Conservation (phyloP, 2,888 invertebrate species). For the Melanostoma scalare region DNA sequence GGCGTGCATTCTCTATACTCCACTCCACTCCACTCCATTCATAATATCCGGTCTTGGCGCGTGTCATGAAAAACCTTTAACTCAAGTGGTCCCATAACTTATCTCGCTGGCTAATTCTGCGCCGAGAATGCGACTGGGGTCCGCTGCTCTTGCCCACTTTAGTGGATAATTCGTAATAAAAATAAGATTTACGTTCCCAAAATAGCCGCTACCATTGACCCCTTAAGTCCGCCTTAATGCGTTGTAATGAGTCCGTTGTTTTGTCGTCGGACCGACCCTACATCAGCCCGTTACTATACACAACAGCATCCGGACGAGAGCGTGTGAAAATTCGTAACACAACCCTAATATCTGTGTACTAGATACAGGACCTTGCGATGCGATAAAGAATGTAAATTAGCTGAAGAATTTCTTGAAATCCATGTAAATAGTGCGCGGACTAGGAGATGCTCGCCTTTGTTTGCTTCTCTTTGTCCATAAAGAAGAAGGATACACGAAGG, state of each 20-base stretch:
- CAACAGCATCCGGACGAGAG: constrained; percentile 5
- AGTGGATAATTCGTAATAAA: constrained; percentile 70
- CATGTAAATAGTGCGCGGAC: constrained; percentile 53
- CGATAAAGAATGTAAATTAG: constrained; percentile 69
- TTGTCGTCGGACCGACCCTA: constrained; percentile 3
- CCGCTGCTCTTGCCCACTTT: constrained; percentile 54
- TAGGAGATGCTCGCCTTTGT: constrained; percentile 33
- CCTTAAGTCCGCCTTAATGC: constrained; percentile 55
- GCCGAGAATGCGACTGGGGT: constrained; percentile 39
- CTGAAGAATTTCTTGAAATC: constrained; percentile 44
- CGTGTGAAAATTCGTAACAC: constrained; percentile 57
- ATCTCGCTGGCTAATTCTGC: constrained; percentile 48
- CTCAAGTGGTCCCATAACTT: constrained; percentile 65
- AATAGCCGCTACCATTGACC: constrained; percentile 66
- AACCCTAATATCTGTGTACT: constrained; percentile 37
- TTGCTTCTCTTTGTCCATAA: constrained; percentile 19
- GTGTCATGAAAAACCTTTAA: constrained; percentile 51
- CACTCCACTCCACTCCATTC: background rate
- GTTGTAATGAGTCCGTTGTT: constrained; percentile 64
- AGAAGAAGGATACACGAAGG: constrained; percentile 6
- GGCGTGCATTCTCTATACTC: background rate
- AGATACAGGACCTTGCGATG: constrained; percentile 45
- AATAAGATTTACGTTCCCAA: constrained; percentile 68
- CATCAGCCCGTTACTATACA: constrained; percentile 1
- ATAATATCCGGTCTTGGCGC: constrained; percentile 65